Evolutionary conservation across 2,797 vertebrate species (phyloP), one percentile per base, ranked within the genome.

Genomic region (Hydrocynus forskahlii): DNA sequence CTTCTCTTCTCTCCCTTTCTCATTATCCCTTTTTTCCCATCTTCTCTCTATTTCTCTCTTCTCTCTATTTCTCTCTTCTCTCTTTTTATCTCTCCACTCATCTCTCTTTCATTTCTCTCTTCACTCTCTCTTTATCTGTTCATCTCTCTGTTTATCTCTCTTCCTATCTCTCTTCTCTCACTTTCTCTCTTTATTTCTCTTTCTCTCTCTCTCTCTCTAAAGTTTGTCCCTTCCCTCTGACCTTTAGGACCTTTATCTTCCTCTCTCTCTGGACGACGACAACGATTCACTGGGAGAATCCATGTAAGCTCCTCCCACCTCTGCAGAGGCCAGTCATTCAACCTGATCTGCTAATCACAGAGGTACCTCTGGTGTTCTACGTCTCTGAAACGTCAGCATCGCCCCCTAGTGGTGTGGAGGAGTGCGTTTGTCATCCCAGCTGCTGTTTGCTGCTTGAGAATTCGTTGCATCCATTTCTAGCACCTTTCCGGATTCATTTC

Each of bases 201-300:
- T n/a, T n/a, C n/a, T n/a, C n/a, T n/a, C n/a, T n/a, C n/a, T n/a
- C n/a, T n/a, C n/a, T n/a, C 29, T 29, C 29, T 29, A 29, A 29
- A 29, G 29, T 29, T 29, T 29, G 29, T 29, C 29, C 60, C 21
- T 19, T 14, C 2, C 19, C 9, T 69, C 50, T 91, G 84, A 92
- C 89, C 81, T 85, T 86, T 92, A 99, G 98, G 98, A 99, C 89
- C 94, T 99, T 84, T 99, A 98, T 89, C 93, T 99, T 93, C 98
- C 98, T 76, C 95, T 99, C 89, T 99, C 98, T 88, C 94, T 98
- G 96, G 98, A 99, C 89, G 98, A 99, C 64, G 98, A 98, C 62
- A 82, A 59, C 0, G 98, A 99, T 83, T 99, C 98, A 75, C 93
- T 97, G 0, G 97, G 97, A 5, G 97, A 99, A 87, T 98, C 97